These are phyloP conservation scores for Mystacornis crossleyi DNA, from an alignment of 2,113 vertebrate genomes.

Conservation along the genomic window DNA sequence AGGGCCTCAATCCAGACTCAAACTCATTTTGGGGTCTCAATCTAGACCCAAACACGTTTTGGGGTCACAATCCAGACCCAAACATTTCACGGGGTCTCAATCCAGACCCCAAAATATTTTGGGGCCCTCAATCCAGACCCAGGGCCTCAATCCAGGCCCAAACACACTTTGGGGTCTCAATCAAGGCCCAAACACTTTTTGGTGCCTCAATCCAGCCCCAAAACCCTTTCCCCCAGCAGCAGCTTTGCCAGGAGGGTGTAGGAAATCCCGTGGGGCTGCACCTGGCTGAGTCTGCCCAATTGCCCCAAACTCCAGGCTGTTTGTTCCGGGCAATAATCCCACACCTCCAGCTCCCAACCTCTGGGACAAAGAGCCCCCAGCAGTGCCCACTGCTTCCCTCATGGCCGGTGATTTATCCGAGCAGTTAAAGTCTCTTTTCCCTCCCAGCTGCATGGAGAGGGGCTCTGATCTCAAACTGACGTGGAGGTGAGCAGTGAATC, in stretches of 20 bases:
- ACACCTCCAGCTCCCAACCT: background rate
- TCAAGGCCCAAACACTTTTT: background rate
- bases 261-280: background rate
- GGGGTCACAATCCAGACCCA: too few relatives aligned
- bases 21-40: rapidly evolving
- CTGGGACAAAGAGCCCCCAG: background rate
- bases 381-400: background rate
- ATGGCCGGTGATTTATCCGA: rapidly evolving
- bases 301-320: background rate
- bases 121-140: background rate
- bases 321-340: too few relatives aligned
- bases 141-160: background rate
- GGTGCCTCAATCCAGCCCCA: background rate
- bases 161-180: background rate
- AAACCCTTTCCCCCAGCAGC: background rate
- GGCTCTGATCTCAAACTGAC: background rate
- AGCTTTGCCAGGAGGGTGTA: background rate
- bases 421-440: background rate
- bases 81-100: rapidly evolving
- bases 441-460: background rate
- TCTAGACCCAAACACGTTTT: rapidly evolving
- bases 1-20: background rate
- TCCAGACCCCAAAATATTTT: background rate
- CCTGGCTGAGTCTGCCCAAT: rapidly evolving
- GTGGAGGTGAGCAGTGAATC: background rate